Evolutionary conservation across 2,888 invertebrate genomes (phyloP).

Genomic region (Sinelater perroti): DNA sequence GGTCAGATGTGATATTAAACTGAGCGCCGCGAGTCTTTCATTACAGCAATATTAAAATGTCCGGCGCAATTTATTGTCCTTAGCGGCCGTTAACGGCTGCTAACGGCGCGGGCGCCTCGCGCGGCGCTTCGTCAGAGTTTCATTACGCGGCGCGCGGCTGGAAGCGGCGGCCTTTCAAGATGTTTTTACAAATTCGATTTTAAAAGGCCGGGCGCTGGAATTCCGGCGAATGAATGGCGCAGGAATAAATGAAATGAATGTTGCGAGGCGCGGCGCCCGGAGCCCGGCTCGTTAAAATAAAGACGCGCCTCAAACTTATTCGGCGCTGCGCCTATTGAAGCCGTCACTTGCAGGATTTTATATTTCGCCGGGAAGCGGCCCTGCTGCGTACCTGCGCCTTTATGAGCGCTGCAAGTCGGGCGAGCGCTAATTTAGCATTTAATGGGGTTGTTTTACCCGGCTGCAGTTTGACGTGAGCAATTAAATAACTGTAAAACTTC

Average conservation of each 20-base stretch:
- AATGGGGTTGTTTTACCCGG: conserved; percentile 19
- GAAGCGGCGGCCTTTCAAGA: conserved; percentile 17
- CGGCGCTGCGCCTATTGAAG: conserved; percentile 27
- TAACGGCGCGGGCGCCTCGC: neutral
- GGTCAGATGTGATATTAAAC: conserved; percentile 36
- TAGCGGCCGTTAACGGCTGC: conserved; percentile 19
- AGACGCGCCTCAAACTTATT: conserved; percentile 28
- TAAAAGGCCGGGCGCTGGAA: conserved; percentile 22
- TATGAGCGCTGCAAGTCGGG: conserved; percentile 3
- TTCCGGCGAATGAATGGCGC: conserved; percentile 24
- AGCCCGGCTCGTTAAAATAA: conserved; percentile 33
- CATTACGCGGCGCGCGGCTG: conserved; percentile 3
- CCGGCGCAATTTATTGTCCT: conserved; percentile 26
- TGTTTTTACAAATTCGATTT: conserved; percentile 26
- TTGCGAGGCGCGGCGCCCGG: conserved; percentile 17
- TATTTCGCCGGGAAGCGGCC: conserved; percentile 18
- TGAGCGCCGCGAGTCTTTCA: conserved; percentile 28
- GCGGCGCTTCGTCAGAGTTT: conserved; percentile 4
- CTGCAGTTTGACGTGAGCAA: conserved; percentile 19
- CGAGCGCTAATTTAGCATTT: conserved; percentile 19
- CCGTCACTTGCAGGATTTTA: conserved; percentile 31
- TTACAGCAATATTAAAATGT: conserved; percentile 36
- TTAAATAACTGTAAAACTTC: conserved; percentile 12
- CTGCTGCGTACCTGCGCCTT: neutral
- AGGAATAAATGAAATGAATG: conserved; percentile 31